Base-by-base conservation (phyloP, 2,113 vertebrate genomes). In the Petroica traversi region DNA sequence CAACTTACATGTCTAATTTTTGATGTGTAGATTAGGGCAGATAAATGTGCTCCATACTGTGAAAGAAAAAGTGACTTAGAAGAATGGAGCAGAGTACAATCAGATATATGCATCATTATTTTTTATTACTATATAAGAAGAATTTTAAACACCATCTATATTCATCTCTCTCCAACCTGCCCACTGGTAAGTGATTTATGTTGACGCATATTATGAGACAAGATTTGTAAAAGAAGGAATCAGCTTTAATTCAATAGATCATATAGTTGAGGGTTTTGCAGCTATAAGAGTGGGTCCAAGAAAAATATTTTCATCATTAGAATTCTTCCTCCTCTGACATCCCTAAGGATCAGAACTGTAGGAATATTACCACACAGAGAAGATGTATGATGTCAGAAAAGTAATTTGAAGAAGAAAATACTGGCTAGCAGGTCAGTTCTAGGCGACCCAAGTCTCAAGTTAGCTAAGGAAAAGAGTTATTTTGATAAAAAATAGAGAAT, bases 71-170 rank as follows among this genome's bases (percentile, higher is more conserved):
- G n/a, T 77, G 85, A 92, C 72, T 69, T 93, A 93, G 92, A 96
- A 90, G 74, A 59, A 96, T 95, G 88, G 55, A 75, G 67, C 82
- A 94, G 59, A 89, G 75, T 67, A 80, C 74, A 94, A 79, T 51
- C 71, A 95, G 89, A 95, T 66, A 80, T 38, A 97, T 2, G 9
- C 92, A 84, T 94, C 66, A 75, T 88, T 95, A 95, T 91, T 95
- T 96, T 96, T 91, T 94, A 94, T 95, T 91, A 92, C 85, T 89
- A 82, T 79, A 87, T 95, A 89, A 92, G 61, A 78, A 91, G 73
- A 95, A 85, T n/a, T 82, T 84, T 72, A 95, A 94, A 89, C 92
- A 93, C 19, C 88, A 95, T 87, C 87, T 85, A 92, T 92, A 93
- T 76, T 91, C 81, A 96, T 96, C 81, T 95, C 34, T 83, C 92